Evolutionary conservation across 2,888 invertebrate genomes (phyloP).

Genomic region (Andricus quercusramuli): DNA sequence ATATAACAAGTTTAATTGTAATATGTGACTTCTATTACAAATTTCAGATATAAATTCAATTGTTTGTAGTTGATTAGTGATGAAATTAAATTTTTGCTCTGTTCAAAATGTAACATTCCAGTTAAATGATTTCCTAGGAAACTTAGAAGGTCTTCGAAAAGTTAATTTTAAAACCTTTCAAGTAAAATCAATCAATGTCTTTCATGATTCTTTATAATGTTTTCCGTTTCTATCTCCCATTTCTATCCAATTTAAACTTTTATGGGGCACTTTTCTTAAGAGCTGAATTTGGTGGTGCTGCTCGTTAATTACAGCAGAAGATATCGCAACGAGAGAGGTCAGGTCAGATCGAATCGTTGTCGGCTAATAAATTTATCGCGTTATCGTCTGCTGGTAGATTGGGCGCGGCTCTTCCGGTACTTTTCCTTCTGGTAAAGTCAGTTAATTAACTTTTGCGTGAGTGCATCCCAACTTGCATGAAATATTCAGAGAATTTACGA

Average conservation of each 20-base stretch:
- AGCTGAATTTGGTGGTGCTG: neutral
- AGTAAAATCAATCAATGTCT: neutral
- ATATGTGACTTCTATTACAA: no score
- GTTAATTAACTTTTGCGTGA: slow-evolving; percentile 39
- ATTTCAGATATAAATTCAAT: no score
- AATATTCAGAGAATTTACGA: slow-evolving; percentile 27
- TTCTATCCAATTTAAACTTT: slow-evolving; percentile 12
- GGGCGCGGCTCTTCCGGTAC: slow-evolving; percentile 30
- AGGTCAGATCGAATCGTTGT: slow-evolving; percentile 35
- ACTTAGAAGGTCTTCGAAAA: no score
- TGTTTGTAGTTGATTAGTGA: no score
- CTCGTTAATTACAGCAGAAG: slow-evolving; percentile 30
- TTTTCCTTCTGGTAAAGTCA: slow-evolving; percentile 29
- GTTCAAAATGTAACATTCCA: no score
- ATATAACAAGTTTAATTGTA: no score
- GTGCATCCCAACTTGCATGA: slow-evolving; percentile 24
- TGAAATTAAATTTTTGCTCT: no score
- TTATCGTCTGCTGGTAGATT: slow-evolving; percentile 36
- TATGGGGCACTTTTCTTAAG: slow-evolving; percentile 1
- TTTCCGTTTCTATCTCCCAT: neutral
- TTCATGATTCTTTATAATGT: neutral
- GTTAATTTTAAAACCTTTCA: neutral
- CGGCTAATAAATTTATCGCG: slow-evolving; percentile 39
- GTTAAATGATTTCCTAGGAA: no score
- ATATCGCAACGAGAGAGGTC: slow-evolving; percentile 16